Conservation (phyloP, 2,888 invertebrate genomes). For the Spialia ferax region DNA sequence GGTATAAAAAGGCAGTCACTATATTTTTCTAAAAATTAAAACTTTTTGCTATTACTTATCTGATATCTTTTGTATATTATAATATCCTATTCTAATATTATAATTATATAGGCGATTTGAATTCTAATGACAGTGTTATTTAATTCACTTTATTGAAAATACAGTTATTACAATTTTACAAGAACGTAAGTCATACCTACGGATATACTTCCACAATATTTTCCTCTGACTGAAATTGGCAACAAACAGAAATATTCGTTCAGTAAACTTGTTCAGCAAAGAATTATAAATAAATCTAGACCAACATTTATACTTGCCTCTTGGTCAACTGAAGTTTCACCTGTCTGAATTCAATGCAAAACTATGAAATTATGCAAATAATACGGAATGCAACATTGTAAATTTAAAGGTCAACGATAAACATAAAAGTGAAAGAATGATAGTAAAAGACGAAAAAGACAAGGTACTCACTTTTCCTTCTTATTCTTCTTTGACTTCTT, state of each 20-base stretch:
- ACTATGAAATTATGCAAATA: constrained; percentile 57
- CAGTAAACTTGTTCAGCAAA: constrained; percentile 37
- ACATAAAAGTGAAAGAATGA: constrained; percentile 6
- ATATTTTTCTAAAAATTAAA: no score
- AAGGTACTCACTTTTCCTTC: constrained; percentile 89
- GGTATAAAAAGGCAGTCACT: no score
- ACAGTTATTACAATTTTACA: no score
- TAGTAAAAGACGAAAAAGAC: background rate
- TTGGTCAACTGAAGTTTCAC: constrained; percentile 74
- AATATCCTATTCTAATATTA: no score
- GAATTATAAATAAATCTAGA: constrained; percentile 41
- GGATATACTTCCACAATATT: constrained; percentile 74
- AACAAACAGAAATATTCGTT: constrained; percentile 49
- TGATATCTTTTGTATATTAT: no score
- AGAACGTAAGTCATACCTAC: constrained; percentile 69
- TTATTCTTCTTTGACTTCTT: constrained; percentile 93
- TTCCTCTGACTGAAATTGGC: constrained; percentile 79
- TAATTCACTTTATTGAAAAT: no score
- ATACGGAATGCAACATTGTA: background rate
- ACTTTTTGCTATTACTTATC: no score
- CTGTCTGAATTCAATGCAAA: constrained; percentile 76
- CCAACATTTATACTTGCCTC: constrained; percentile 70
- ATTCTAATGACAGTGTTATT: no score
- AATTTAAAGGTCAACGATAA: constrained; percentile 46
- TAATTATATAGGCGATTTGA: no score